Conservation (phyloP, 2,888 invertebrate species). For the Andrena praecox region DNA sequence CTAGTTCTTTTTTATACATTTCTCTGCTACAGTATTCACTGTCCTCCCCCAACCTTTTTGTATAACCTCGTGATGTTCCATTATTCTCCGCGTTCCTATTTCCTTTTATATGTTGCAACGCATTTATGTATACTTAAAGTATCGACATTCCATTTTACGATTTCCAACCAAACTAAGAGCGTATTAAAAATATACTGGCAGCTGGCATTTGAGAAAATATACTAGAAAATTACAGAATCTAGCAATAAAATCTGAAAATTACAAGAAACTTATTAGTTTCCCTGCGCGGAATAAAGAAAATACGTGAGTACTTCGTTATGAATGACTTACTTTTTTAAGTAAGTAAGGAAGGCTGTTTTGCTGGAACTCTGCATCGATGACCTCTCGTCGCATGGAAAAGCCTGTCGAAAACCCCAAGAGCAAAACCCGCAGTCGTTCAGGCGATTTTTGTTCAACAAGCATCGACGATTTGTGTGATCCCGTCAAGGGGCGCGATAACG, state of each 20-base stretch:
- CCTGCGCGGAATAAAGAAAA: conserved; percentile 14
- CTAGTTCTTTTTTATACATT: background rate
- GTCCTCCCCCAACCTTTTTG: too few relatives aligned
- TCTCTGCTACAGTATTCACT: background rate
- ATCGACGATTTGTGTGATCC: background rate
- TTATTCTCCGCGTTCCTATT: too few relatives aligned
- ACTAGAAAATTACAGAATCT: background rate
- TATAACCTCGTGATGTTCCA: too few relatives aligned
- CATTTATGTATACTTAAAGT: background rate
- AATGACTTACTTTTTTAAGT: conserved; percentile 61
- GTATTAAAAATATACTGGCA: background rate
- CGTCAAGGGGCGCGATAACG: conserved; percentile 14
- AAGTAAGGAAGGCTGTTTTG: conserved; percentile 61
- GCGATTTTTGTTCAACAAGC: conserved; percentile 10
- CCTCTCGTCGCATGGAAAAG: background rate
- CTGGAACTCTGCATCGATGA: conserved; percentile 76
- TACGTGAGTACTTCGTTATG: too few relatives aligned
- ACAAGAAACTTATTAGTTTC: conserved; percentile 11
- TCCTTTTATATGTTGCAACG: background rate
- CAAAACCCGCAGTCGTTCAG: conserved; percentile 21
- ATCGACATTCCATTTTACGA: conserved; percentile 30
- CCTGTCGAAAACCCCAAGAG: conserved; percentile 38
- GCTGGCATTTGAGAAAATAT: background rate
- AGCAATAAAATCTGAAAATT: conserved; percentile 41
- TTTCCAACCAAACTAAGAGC: conserved; percentile 24